These are phyloP conservation scores for Cranoglanis bouderius DNA, from an alignment of 2,113 vertebrate species.

Conservation along the genomic window DNA sequence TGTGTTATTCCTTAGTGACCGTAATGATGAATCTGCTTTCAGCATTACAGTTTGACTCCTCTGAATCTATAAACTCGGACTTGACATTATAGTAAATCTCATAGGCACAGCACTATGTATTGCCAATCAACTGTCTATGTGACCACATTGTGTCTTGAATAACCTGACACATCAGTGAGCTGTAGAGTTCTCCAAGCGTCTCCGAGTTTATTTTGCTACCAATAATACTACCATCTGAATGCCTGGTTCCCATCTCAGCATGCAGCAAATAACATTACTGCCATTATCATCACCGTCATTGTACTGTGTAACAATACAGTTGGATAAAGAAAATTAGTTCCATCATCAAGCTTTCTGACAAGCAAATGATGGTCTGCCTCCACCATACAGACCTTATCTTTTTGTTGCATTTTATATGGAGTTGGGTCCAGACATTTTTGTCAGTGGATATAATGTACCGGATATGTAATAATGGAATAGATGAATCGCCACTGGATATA, in stretches of 20 bases:
- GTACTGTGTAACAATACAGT: constrained; percentile 51
- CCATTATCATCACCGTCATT: constrained; percentile 40
- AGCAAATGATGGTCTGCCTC: constrained; percentile 18
- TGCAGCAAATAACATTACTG: constrained; percentile 34
- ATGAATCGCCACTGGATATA: constrained; percentile 27
- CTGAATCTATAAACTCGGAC: constrained; percentile 11
- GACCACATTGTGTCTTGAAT: constrained; percentile 31
- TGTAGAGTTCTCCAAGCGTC: constrained; percentile 7
- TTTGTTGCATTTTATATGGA: constrained; percentile 30
- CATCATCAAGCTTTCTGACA: constrained; percentile 48
- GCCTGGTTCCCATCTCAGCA: constrained; percentile 7
- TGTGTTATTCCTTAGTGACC: neutral
- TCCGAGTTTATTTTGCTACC: constrained; percentile 24
- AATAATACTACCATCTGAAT: constrained; percentile 20
- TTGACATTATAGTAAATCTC: constrained; percentile 17
- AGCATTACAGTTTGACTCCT: neutral
- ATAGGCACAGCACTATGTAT: constrained; percentile 22
- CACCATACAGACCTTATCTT: constrained; percentile 37
- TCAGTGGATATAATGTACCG: constrained; percentile 14
- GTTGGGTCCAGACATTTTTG: constrained; percentile 30
- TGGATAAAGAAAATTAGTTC: constrained; percentile 40
- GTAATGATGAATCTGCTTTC: constrained; percentile 6
- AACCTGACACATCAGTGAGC: constrained; percentile 21
- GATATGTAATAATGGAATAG: constrained; percentile 6
- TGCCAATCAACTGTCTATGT: constrained; percentile 34